Base-by-base conservation (phyloP, 2,113 vertebrate genomes). In the Polypterus bichir region DNA sequence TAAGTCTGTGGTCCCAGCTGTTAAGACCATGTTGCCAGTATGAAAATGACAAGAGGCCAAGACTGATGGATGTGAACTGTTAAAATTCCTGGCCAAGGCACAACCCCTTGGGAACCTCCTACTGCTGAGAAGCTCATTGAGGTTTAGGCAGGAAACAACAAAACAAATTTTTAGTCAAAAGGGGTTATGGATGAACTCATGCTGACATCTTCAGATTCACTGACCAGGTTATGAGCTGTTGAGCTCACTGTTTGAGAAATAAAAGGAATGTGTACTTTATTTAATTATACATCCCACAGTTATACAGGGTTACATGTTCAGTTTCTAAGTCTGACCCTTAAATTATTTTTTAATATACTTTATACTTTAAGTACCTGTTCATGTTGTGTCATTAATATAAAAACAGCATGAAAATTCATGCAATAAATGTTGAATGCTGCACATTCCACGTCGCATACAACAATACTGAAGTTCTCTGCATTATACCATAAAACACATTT, bases 11-110 rank as follows among this genome's bases (percentile, higher is more conserved):
- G 64, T 48, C 60, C 9, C 64, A 66, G 55, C 64, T 66, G 64
- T 59, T 54, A 62, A 49, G 6, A 11, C 49, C 60, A 49, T 44
- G 46, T 49, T 57, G 48, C 57, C 52, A 57, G 55, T 61, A 44
- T 68, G 59, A 10, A 51, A 27, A 27, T 27, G 27, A 27, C 27
- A 27, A 27, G 27, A 27, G 57, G 59, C 59, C 51, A 51, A 64
- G 57, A 65, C 53, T 63, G 62, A 63, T 63, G 53, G 54, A 63
- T 57, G 48, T 46, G 48, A 63, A 63, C 48, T 47, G 46, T 63
- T 63, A 59, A 48, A 9, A 9, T 54, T 44, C 58, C 49, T 59
- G 48, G 63, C 57, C 44, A 49, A 49, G 49, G 51, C 48, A 7
- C 44, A 44, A 8, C 56, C 56, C 56, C 6, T 4, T 27, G 56